phyloP scores from a whole-genome alignment of 2,888 invertebrate genomes.

The Empis livida region DNA sequence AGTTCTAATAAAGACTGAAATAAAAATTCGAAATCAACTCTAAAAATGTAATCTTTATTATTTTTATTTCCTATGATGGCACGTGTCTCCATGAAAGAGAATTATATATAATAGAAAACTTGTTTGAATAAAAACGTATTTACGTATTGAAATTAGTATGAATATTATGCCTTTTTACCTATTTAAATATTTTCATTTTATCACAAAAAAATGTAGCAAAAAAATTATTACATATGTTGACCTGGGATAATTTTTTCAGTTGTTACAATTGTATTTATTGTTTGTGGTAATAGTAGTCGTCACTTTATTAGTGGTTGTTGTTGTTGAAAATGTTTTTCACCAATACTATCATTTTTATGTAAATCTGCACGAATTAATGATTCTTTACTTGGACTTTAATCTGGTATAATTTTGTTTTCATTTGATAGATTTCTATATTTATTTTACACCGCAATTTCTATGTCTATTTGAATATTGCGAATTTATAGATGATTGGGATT shows the following conservation, averaged over 20 bases:
- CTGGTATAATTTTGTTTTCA: slow-evolving; percentile 12
- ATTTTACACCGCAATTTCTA: background rate
- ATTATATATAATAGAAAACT: too few species aligned
- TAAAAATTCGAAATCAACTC: too few species aligned
- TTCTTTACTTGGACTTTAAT: slow-evolving; percentile 24
- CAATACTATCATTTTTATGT: slow-evolving; percentile 19
- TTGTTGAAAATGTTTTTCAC: slow-evolving; percentile 12
- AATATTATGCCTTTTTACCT: too few species aligned
- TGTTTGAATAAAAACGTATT: too few species aligned
- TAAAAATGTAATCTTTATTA: too few species aligned
- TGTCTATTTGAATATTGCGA: background rate
- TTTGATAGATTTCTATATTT: slow-evolving; percentile 19
- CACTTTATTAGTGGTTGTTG: background rate
- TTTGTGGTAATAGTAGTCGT: slow-evolving; percentile 3
- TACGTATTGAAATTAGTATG: too few species aligned
- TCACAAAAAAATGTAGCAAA: too few species aligned
- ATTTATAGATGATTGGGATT: slow-evolving; percentile 24
- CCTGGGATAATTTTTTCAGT: slow-evolving; percentile 19
- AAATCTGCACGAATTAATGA: slow-evolving; percentile 21
- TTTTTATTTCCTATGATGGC: too few species aligned
- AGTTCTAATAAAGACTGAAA: too few species aligned
- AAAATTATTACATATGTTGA: too few species aligned
- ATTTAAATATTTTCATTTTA: too few species aligned
- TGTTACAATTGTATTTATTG: background rate
- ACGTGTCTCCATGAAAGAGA: too few species aligned